Conservation (phyloP, 2,113 vertebrate genomes). For the Phasianus colchicus region DNA sequence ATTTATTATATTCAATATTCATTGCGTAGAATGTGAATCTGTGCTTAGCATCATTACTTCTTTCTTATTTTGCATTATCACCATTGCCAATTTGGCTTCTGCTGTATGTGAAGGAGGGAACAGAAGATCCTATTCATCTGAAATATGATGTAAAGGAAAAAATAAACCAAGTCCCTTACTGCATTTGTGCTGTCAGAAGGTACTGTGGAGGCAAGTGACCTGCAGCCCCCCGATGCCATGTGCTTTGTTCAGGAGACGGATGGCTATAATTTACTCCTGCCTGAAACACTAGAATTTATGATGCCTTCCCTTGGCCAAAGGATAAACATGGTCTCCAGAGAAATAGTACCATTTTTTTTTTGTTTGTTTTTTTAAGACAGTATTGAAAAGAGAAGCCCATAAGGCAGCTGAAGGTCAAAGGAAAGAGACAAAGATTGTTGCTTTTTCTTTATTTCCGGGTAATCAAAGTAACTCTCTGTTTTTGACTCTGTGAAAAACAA, state of each 20-base stretch:
- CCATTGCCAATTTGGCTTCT: conserved; percentile 4
- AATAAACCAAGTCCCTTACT: neutral
- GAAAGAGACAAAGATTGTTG: neutral
- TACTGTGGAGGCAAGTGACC: conserved; percentile 8
- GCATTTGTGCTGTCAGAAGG: neutral
- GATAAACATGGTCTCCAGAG: conserved; percentile 37
- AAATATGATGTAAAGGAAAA: neutral
- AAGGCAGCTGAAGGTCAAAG: conserved; percentile 23
- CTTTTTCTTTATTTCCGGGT: neutral
- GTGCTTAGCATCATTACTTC: neutral
- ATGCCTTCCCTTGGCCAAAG: conserved; percentile 39
- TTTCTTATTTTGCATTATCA: neutral
- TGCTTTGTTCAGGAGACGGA: conserved; percentile 48
- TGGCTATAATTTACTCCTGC: conserved; percentile 67
- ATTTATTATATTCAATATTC: neutral
- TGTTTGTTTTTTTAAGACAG: neutral
- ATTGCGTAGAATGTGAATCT: neutral
- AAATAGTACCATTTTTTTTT: neutral
- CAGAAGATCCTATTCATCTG: neutral
- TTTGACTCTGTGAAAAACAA: neutral
- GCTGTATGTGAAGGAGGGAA: neutral
- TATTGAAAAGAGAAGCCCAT: neutral
- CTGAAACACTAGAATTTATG: conserved; percentile 28
- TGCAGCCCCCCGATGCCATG: neutral
- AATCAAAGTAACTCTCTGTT: neutral